phyloP scores from a whole-genome alignment of 2,888 invertebrate genomes.

The Macrosoma leucophasiata region DNA sequence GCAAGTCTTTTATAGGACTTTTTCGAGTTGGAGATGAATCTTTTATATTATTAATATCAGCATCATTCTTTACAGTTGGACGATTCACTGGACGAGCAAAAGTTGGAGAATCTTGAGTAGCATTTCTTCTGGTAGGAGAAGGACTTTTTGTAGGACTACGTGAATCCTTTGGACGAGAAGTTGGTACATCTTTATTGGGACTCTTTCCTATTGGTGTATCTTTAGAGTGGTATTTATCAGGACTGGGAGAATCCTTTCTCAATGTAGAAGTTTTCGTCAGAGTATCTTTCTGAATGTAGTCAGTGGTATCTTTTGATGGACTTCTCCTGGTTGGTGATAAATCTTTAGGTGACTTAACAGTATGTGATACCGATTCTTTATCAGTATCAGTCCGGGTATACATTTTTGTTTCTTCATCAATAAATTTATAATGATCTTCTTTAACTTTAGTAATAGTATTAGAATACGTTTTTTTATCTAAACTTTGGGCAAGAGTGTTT shows the following conservation, averaged over 20 bases:
- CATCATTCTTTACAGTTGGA: no score
- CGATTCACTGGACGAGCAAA: conserved; percentile 6
- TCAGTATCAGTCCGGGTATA: conserved; percentile 37
- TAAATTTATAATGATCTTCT: conserved; percentile 54
- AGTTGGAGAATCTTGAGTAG: neutral
- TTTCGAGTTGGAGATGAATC: conserved; percentile 1
- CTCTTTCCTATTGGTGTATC: conserved; percentile 32
- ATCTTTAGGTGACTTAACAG: neutral
- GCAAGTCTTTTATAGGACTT: conserved; percentile 2
- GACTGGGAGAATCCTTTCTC: conserved; percentile 17
- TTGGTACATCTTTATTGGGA: conserved; percentile 5
- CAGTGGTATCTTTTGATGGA: conserved; percentile 7
- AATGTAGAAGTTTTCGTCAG: conserved; percentile 1
- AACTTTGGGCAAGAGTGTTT: conserved; percentile 26
- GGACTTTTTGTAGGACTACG: conserved; percentile 1
- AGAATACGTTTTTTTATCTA: conserved; percentile 29
- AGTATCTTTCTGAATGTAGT: no score
- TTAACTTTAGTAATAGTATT: conserved; percentile 29
- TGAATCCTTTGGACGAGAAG: neutral
- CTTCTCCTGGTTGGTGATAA: conserved; percentile 4
- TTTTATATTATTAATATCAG: no score
- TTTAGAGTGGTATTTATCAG: conserved; percentile 21
- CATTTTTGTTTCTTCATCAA: conserved; percentile 63
- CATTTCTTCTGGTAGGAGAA: conserved; percentile 6
- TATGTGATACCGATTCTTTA: conserved; percentile 21